Evolutionary conservation across 2,888 invertebrate genomes (phyloP).

Genomic region (Electrophaes corylata): DNA sequence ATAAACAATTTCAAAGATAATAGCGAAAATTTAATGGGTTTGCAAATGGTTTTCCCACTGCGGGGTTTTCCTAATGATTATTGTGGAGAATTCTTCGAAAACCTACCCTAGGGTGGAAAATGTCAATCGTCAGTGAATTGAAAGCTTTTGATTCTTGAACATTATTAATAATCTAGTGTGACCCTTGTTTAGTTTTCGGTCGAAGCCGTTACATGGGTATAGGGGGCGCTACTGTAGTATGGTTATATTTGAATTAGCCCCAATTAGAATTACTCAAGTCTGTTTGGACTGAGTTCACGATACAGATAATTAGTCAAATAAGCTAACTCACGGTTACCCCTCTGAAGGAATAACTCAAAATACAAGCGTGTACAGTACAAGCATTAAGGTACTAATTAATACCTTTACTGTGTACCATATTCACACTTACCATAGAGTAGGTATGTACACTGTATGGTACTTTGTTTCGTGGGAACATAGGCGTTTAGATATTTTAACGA

Average conservation of each 20-base stretch:
- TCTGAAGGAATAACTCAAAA: neutral
- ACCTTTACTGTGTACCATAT: slow-evolving; percentile 8
- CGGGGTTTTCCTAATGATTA: slow-evolving; percentile 26
- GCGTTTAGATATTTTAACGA: slow-evolving; percentile 28
- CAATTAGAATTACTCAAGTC: no score
- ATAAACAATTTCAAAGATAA: slow-evolving; percentile 16
- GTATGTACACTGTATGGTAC: slow-evolving; percentile 4
- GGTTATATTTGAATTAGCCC: no score
- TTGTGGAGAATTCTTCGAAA: slow-evolving; percentile 20
- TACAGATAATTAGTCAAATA: no score
- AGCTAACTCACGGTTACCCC: no score
- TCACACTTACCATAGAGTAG: slow-evolving; percentile 10
- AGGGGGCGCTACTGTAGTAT: no score
- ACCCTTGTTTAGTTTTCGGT: no score
- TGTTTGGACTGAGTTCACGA: no score
- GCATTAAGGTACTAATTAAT: slow-evolving; percentile 25
- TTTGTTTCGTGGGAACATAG: slow-evolving; percentile 19
- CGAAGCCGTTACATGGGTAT: no score
- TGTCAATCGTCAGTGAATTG: slow-evolving; percentile 9
- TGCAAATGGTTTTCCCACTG: slow-evolving; percentile 23
- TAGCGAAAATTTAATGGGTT: slow-evolving; percentile 18
- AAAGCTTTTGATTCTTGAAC: neutral
- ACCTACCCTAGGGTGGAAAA: slow-evolving; percentile 18
- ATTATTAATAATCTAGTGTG: neutral
- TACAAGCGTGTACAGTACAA: slow-evolving; percentile 1